Base-by-base conservation (phyloP, 2,888 invertebrate species). In the Ormia ochracea region DNA sequence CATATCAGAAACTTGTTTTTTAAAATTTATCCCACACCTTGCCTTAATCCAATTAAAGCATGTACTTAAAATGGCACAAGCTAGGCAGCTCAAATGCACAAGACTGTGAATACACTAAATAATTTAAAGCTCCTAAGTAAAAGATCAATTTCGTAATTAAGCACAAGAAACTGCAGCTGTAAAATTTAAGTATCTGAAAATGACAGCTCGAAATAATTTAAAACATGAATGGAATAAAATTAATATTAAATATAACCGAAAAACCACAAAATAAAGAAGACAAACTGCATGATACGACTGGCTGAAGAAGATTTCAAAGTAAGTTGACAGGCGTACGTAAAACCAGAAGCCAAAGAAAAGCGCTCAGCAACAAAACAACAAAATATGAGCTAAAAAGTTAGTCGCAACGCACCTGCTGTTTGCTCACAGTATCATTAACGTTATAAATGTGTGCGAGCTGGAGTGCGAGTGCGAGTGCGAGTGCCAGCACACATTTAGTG, bases 301-400 rank as follows among this genome's bases (percentile, higher is more conserved):
- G 17, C 10, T 74, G 9, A 65, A 74, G n/a, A 69, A 65, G 74
- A 75, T 70, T 65, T 75, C 54, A 75, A 61, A 26, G 19, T 52
- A 63, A 63, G 36, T 73, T 79, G 75, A 70, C 75, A 70, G 70
- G 31, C 59, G 52, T 61, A 75, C 59, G 75, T 79, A 79, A 79
- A 54, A 45, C 78, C 79, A 79, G 79, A 79, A 75, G 75, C 70
- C 79, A 70, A 41, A 33, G 26, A 50, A 69, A 45, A 26, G 28
- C 38, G n/a, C 36, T 12, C 1, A 36, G 9, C 10, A 56, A 28
- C 52, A 52, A 10, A 41, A 72, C 14, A 52, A 52, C 23, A 48
- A 10, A 17, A 45, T 19, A 26, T 10, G 3, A 50, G n/a, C 19
- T 3, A 14, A 26, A 38, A 52, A 36, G 21, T 28, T 63, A 43